A percentile compares a stretch with the other conserved stretches of the same genome.
phyloP scores from a whole-genome alignment of 1,140 invertebrate species.

The Drosophila persimilis region DNA sequence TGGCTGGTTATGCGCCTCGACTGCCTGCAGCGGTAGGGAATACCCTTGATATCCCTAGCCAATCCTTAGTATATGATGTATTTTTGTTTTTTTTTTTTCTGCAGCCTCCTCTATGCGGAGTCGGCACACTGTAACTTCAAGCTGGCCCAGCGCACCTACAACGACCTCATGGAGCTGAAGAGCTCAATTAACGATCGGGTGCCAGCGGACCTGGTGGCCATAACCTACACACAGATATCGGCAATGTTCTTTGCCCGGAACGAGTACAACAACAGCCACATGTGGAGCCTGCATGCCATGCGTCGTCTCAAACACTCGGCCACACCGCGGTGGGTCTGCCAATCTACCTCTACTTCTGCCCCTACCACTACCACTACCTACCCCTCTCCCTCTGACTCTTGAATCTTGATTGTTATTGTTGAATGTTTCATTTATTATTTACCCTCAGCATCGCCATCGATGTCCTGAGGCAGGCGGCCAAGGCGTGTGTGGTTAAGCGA shows the following conservation, averaged over 20 bases:
- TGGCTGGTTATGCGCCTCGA: constrained; percentile 86
- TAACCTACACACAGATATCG: constrained; percentile 91
- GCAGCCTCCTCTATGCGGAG: constrained; percentile 91
- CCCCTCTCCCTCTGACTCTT: neutral
- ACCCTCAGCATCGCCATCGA: constrained; percentile 87
- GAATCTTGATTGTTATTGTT: neutral
- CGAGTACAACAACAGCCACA: constrained; percentile 90
- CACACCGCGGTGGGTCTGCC: constrained; percentile 83
- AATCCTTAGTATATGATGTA: neutral
- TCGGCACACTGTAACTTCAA: constrained; percentile 90
- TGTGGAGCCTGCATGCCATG: constrained; percentile 90
- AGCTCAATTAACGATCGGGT: constrained; percentile 32
- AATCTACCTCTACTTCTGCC: too few species aligned
- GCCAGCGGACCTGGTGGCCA: constrained; percentile 84
- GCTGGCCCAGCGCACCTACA: constrained; percentile 76
- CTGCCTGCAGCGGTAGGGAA: constrained; percentile 88
- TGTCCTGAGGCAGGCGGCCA: constrained; percentile 91
- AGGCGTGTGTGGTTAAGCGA: constrained; percentile 93
- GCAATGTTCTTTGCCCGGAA: constrained; percentile 91
- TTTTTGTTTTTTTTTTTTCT: constrained; percentile 43
- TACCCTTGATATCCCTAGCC: neutral
- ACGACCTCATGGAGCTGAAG: constrained; percentile 48
- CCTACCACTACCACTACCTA: neutral
- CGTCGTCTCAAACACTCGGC: constrained; percentile 86
- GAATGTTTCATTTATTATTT: constrained; percentile 12